These are phyloP conservation scores for Pristis pectinata DNA, from an alignment of 2,797 vertebrate genomes.

Conservation along the genomic window DNA sequence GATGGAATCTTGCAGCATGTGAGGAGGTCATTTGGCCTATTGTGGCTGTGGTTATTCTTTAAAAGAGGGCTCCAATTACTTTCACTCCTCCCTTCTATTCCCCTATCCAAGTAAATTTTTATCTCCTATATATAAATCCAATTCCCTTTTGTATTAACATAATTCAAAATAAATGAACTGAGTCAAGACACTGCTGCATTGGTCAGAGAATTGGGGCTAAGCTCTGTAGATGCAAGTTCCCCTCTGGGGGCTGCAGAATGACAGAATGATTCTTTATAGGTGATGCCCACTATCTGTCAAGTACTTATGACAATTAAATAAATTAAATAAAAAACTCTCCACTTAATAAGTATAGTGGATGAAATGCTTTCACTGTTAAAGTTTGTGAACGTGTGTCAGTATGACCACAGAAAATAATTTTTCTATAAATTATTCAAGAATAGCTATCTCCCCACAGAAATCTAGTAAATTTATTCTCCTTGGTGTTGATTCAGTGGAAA, in stretches of 20 bases:
- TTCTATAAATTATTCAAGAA: constrained; percentile 24
- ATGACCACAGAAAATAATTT: background rate
- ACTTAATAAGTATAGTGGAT: background rate
- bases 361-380: background rate
- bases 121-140: background rate
- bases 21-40: background rate
- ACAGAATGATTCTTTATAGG: background rate
- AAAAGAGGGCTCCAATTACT: background rate
- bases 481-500: background rate
- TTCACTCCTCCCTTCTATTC: no score
- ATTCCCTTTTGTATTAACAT: background rate
- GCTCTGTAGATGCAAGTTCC: no score
- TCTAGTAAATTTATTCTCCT: constrained; percentile 5
- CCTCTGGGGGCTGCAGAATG: background rate
- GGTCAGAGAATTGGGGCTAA: background rate
- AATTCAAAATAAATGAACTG: constrained; percentile 19
- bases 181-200: background rate
- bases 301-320: background rate
- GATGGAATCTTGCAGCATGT: background rate
- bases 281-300: background rate
- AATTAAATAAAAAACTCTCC: background rate
- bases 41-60: background rate
- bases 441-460: constrained; percentile 18
- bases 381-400: background rate
- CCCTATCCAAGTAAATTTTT: background rate